Percentiles rank a stretch among this genome's conserved stretches.
phyloP scores from a whole-genome alignment of 2,888 invertebrate genomes.

The Endotricha flammealis region DNA sequence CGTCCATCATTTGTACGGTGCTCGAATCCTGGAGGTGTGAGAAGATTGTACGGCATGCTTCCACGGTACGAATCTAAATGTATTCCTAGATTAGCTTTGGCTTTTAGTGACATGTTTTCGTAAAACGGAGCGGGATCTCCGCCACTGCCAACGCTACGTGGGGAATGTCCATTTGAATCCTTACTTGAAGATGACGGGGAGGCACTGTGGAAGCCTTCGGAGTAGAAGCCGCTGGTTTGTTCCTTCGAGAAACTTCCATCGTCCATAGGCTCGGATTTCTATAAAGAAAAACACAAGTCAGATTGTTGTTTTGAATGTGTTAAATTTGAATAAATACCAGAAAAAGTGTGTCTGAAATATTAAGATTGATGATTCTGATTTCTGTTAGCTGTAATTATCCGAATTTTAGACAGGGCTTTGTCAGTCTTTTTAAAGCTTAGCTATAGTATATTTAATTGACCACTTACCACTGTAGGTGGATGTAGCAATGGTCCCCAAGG shows the following conservation, averaged over 20 bases:
- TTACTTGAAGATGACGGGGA: conserved; percentile 79
- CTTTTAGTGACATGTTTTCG: conserved; percentile 58
- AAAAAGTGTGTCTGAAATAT: no score
- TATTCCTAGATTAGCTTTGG: conserved; percentile 64
- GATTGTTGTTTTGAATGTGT: conserved; percentile 17
- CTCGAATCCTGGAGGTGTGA: conserved; percentile 80
- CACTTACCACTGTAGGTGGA: conserved; percentile 59
- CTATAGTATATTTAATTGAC: background rate
- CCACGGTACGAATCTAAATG: conserved; percentile 61
- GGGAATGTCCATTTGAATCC: conserved; percentile 70
- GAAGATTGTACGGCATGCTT: conserved; percentile 75
- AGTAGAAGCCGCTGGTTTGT: conserved; percentile 79
- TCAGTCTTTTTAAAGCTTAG: background rate
- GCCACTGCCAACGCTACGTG: conserved; percentile 62
- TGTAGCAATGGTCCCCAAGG: conserved; percentile 54
- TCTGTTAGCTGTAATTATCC: no score
- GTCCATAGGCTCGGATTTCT: conserved; percentile 79
- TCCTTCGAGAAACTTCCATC: conserved; percentile 70
- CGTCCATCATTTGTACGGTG: conserved; percentile 47
- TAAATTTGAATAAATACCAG: no score
- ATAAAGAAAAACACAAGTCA: conserved; percentile 35
- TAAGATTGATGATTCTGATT: no score
- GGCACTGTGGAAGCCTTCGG: conserved; percentile 79
- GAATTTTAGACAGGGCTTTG: no score
- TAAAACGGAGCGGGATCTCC: conserved; percentile 62